phyloP scores from a whole-genome alignment of 2,113 vertebrate genomes.

The Pelecanus crispus region DNA sequence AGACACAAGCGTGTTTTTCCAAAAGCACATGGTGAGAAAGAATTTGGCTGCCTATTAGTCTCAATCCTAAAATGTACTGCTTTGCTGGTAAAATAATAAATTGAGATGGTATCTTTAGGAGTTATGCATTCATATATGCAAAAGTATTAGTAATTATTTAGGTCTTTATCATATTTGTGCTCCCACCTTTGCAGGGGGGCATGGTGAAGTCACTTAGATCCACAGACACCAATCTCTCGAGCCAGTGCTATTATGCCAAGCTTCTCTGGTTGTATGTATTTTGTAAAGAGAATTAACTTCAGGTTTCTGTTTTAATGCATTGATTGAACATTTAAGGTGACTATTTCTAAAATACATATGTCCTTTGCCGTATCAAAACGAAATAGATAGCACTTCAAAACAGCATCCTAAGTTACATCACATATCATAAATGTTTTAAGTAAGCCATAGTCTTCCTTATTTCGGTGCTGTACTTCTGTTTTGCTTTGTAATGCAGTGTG shows the following conservation, averaged over 20 bases:
- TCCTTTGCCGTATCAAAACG: neutral
- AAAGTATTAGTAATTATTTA: neutral
- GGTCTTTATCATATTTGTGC: neutral
- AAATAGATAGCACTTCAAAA: neutral
- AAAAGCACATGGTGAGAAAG: neutral
- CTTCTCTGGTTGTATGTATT: neutral
- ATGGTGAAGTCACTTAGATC: neutral
- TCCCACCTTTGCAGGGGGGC: fast-evolving
- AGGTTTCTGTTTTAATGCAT: neutral
- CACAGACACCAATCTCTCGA: neutral
- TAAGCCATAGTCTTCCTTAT: neutral
- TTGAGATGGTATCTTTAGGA: neutral
- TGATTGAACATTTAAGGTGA: neutral
- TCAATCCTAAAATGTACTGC: neutral
- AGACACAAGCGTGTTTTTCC: neutral
- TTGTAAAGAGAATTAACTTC: neutral
- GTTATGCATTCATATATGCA: neutral
- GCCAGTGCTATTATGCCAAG: neutral
- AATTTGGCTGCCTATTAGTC: neutral
- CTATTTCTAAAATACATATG: neutral
- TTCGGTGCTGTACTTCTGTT: neutral
- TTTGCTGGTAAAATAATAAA: neutral
- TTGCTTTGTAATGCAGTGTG: neutral
- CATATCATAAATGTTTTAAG: neutral
- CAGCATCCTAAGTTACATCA: neutral